A percentile compares a stretch with the other conserved stretches of the same genome.
Conservation (phyloP, 2,888 invertebrate species). For the Uloborus plumipes region DNA sequence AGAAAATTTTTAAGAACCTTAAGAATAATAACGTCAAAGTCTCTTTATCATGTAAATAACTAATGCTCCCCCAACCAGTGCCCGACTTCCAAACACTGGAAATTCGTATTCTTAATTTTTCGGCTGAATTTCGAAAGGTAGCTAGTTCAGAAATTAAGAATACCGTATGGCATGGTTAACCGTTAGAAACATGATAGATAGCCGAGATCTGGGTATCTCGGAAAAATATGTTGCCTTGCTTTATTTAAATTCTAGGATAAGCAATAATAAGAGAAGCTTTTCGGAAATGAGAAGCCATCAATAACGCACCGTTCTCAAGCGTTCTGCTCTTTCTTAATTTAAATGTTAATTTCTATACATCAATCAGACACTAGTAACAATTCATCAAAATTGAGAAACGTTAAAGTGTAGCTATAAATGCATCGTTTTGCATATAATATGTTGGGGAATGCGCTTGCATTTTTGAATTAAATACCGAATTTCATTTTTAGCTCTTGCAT, state of each 20-base stretch:
- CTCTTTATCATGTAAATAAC: slow-evolving; percentile 60
- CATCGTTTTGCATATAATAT: not conserved
- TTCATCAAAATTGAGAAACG: slow-evolving; percentile 18
- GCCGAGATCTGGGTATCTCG: slow-evolving; percentile 19
- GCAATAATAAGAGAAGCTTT: slow-evolving; percentile 46
- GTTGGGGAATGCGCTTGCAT: too few species aligned
- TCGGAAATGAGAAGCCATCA: slow-evolving; percentile 48
- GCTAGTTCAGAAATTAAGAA: slow-evolving; percentile 51
- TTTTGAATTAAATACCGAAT: too few species aligned
- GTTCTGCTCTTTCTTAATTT: slow-evolving; percentile 51
- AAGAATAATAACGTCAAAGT: slow-evolving; percentile 47
- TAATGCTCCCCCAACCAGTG: slow-evolving; percentile 34
- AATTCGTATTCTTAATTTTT: slow-evolving; percentile 50
- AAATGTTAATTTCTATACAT: slow-evolving; percentile 56
- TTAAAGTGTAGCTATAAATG: slow-evolving; percentile 3
- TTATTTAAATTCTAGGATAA: slow-evolving; percentile 53
- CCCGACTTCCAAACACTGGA: slow-evolving; percentile 37
- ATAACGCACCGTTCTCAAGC: slow-evolving; percentile 39
- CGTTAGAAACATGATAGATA: slow-evolving; percentile 54
- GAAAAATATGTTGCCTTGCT: slow-evolving; percentile 51
- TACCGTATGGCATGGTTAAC: slow-evolving; percentile 27
- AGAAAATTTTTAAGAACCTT: slow-evolving; percentile 47
- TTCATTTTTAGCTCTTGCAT: too few species aligned
- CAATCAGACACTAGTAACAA: slow-evolving; percentile 41
- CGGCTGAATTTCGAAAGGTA: slow-evolving; percentile 16